Evolutionary conservation across 2,888 invertebrate species (phyloP), one percentile per base, ranked within the genome.

Genomic region (Arctia plantaginis): DNA sequence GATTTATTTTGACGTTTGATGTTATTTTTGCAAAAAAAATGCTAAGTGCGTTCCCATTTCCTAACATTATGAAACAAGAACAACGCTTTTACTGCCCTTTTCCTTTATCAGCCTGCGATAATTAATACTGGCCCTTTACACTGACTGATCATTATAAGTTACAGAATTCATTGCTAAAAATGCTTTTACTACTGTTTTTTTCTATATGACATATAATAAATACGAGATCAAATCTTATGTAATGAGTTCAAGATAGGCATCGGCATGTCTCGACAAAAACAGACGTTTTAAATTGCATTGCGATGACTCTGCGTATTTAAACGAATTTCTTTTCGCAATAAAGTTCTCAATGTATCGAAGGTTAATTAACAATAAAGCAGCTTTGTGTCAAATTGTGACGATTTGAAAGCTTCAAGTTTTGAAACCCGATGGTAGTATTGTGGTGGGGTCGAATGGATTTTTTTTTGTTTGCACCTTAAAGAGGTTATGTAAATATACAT

Each of bases 241-340:
- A 92, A 93, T 89, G 84, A 83, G 77, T 82, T 80, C 79, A 76
- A 88, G 93, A 93, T 93, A 90, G 85, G 82, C 86, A 93, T 93
- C 93, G 80, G 81, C 76, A 69, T 82, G 87, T 85, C 86, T 85
- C 85, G 84, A 69, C 82, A 82, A 86, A 89, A 87, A 88, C 90
- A 87, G 90, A 88, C 89, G 82, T 85, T 93, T 91, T 92, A 93
- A 93, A 94, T 94, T 93, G 92, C 93, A 90, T 73, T 82, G 76
- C 87, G 82, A 90, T 93, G 93, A 93, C 93, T 87, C 41, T 81
- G 93, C 93, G 73, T 90, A 91, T 81, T 82, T 75, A 7, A 76
- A 81, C 80, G 82, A 86, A 90, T 89, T 89, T 90, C 88, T 90
- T 93, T 92, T 92, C 87, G 91, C 90, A 90, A 90, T 90, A 89